Evolutionary conservation across 2,888 invertebrate genomes (phyloP), one percentile per base, ranked within the genome.

Genomic region (Plebejus melissa): DNA sequence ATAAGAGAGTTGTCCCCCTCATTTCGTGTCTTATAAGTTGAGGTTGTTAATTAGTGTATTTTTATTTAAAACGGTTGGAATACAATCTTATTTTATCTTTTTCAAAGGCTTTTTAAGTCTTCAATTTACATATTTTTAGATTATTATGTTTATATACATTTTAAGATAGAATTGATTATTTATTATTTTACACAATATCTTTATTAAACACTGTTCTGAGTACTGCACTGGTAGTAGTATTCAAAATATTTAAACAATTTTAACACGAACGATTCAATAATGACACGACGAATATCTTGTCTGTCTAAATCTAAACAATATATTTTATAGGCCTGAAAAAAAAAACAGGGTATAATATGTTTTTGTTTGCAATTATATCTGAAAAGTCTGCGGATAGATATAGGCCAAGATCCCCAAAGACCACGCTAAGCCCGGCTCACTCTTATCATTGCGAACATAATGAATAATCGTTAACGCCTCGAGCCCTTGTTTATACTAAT

Each of bases 401-500:
- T 11, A 70, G 41, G 9, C 11, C 22, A 72, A 50, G 28, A 4
- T 7, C 28, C 71, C 50, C 22, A 22, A 46, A 71, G 46, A 50
- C 71, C 28, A 41, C 50, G 46, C 41, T 72, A 50, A 54, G 54
- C 72, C 32, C 32, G 16, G 72, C 54, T 54, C 72, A 7, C 32
- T 32, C 28, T 54, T 72, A 72, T 72, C 54, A 72, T 32, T 32
- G 72, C 72, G 32, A 72, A 72, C 72, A 54, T 72, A 72, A 72
- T 72, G 72, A 54, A 54, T 72, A 72, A 72, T 32, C 72, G 72
- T 54, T 54, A 72, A 72, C 72, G 72, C 72, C 54, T 72, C 32
- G 46, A 54, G 72, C 16, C 50, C 50, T 46, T 54, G 72, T 72
- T 72, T 50, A 54, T 72, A 50, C 72, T 72, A 72, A 72, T 72